phyloP scores from a whole-genome alignment of 2,888 invertebrate species.

The Polyommatus icarus region DNA sequence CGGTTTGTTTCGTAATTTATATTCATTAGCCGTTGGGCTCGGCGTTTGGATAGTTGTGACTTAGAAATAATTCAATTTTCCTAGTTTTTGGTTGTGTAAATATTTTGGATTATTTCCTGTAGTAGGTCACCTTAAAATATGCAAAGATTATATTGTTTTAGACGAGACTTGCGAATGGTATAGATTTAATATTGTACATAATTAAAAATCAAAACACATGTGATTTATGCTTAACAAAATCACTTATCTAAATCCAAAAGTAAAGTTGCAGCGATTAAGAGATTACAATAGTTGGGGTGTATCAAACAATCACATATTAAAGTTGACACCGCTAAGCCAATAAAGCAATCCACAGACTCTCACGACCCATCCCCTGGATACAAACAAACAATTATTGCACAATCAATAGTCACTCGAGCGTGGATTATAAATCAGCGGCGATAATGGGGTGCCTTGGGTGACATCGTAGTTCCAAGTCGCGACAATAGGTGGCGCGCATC shows the following conservation, averaged over 20 bases:
- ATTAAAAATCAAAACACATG: background rate
- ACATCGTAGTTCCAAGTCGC: conserved; percentile 56
- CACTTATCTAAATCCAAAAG: conserved; percentile 5
- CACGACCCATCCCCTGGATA: conserved; percentile 58
- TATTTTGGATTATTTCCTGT: background rate
- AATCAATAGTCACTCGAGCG: conserved; percentile 69
- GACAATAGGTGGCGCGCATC: conserved; percentile 63
- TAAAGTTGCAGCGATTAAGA: conserved; percentile 23
- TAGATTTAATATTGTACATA: background rate
- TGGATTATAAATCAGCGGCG: conserved; percentile 66
- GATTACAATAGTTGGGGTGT: conserved; percentile 28
- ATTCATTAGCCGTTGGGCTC: conserved; percentile 63
- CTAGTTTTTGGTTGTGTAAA: conserved; percentile 1
- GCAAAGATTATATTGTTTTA: background rate
- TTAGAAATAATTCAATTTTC: conserved; percentile 31
- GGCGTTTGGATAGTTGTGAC: conserved; percentile 40
- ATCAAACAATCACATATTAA: conserved; percentile 36
- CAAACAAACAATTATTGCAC: conserved; percentile 77
- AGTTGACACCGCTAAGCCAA: conserved; percentile 55
- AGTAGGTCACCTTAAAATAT: background rate
- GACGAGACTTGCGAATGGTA: background rate
- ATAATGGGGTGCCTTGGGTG: conserved; percentile 62
- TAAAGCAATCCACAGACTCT: conserved; percentile 60
- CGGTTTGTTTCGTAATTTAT: conserved; percentile 68
- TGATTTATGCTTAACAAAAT: background rate